These are phyloP conservation scores for Aporrectodea caliginosa DNA, from an alignment of 1,140 invertebrate species.

Conservation along the genomic window DNA sequence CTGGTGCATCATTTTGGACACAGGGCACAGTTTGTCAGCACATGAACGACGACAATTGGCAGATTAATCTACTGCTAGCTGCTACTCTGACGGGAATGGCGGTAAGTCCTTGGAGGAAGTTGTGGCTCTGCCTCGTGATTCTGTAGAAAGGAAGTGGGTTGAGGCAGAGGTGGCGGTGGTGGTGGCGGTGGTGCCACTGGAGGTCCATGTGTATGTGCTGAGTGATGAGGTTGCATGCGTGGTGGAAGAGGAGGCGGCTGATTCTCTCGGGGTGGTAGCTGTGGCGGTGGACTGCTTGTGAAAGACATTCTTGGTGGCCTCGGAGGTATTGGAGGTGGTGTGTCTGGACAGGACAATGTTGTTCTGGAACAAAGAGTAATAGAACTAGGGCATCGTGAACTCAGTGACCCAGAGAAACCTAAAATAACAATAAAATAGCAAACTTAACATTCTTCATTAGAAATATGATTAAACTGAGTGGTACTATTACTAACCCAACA, in stretches of 20 bases:
- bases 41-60: too few species aligned
- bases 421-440: neutral
- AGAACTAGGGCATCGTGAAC: neutral
- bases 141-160: neutral
- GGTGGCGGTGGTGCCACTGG: neutral
- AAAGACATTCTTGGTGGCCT: neutral
- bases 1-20: too few species aligned
- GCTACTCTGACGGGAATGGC: slow-evolving; percentile 1
- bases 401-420: neutral
- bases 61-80: neutral
- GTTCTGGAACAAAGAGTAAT: neutral
- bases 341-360: neutral
- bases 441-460: too few species aligned
- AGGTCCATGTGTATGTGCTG: neutral
- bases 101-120: neutral
- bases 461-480: too few species aligned
- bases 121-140: neutral
- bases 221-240: neutral
- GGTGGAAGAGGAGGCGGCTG: neutral
- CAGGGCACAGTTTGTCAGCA: too few species aligned
- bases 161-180: neutral
- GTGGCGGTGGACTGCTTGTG: neutral
- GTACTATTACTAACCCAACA: too few species aligned
- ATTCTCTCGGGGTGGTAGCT: neutral
- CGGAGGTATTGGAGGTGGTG: neutral